These are phyloP conservation scores for Philereme vetulata DNA, from an alignment of 2,888 invertebrate species.

Conservation along the genomic window DNA sequence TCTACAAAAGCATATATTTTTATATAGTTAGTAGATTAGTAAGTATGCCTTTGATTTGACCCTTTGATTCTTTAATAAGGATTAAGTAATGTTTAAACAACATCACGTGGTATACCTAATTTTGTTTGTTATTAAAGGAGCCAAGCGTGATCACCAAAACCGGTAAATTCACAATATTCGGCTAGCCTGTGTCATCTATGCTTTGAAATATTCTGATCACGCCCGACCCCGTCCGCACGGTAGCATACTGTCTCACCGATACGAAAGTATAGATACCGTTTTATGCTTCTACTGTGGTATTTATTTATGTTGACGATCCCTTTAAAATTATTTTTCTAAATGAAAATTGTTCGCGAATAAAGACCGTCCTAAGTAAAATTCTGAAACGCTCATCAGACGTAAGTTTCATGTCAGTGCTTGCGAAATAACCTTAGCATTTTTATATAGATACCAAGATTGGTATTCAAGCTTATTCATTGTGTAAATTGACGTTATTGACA, in stretches of 20 bases:
- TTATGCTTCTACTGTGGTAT: slow-evolving; percentile 24
- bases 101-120: not conserved
- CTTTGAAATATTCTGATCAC: slow-evolving; percentile 55
- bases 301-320: not conserved
- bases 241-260: slow-evolving; percentile 35
- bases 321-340: not conserved
- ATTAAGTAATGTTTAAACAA: slow-evolving; percentile 8
- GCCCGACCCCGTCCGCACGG: slow-evolving; percentile 45
- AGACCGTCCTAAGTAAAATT: no score
- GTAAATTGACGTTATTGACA: slow-evolving; percentile 7
- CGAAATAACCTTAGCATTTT: slow-evolving; percentile 35
- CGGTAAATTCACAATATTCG: slow-evolving; percentile 33
- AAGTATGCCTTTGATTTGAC: no score
- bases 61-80: no score
- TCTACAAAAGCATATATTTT: not conserved
- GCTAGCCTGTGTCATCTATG: slow-evolving; percentile 23
- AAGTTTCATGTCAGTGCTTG: slow-evolving; percentile 5
- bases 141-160: slow-evolving; percentile 32
- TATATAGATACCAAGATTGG: slow-evolving; percentile 36
- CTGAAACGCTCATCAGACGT: no score
- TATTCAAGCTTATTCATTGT: slow-evolving; percentile 11
- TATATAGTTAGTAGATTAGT: not conserved
- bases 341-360: not conserved
- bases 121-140: slow-evolving; percentile 28
- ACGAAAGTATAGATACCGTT: slow-evolving; percentile 46